Evolutionary conservation across 2,888 invertebrate species (phyloP).

Genomic region (Phasia obesa): DNA sequence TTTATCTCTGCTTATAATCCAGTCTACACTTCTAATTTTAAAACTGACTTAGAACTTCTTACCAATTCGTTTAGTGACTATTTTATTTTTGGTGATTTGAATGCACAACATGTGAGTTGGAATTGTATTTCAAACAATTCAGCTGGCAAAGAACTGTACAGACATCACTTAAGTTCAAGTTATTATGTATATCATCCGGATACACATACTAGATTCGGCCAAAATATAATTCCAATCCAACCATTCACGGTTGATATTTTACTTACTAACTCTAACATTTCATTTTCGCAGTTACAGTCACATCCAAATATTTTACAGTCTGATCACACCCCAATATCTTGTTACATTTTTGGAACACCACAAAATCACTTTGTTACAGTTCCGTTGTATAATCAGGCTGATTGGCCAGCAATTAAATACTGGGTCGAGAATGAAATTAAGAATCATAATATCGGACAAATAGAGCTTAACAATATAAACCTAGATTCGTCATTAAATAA

Average conservation of each 20-base stretch:
- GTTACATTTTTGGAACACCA: no score
- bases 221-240: neutral
- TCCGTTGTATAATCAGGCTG: no score
- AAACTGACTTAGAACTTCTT: neutral
- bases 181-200: neutral
- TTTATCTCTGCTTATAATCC: neutral
- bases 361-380: neutral
- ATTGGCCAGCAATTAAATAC: no score
- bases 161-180: neutral
- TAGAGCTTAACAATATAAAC: no score
- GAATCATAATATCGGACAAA: no score
- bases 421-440: no score
- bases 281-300: neutral
- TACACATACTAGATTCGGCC: neutral
- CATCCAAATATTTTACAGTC: constrained; percentile 10
- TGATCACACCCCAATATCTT: constrained; percentile 15
- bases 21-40: neutral
- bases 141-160: constrained; percentile 1
- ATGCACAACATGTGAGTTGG: constrained; percentile 1
- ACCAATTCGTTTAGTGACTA: neutral
- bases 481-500: no score
- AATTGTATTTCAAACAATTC: constrained; percentile 6
- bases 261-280: constrained; percentile 1
- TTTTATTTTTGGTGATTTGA: constrained; percentile 12
- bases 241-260: constrained; percentile 12